A percentile compares a stretch with the other conserved stretches of the same genome.
Conservation (phyloP, 2,113 vertebrate genomes). For the Pygoscelis antarcticus region DNA sequence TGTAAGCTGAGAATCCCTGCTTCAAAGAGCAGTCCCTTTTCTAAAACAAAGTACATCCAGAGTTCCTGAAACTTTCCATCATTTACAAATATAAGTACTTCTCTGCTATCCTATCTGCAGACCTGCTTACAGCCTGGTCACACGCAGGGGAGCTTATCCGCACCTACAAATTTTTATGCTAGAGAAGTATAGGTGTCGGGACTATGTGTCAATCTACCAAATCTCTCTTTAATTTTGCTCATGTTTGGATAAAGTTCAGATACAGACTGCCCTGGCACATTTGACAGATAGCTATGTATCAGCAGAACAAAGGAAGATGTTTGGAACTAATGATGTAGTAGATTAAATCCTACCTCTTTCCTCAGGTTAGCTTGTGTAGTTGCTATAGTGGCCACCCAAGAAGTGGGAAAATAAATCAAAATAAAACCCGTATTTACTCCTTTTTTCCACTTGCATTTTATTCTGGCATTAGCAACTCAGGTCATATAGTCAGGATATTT, state of each 20-base stretch:
- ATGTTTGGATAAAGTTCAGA: neutral
- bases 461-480: neutral
- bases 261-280: neutral
- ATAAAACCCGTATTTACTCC: neutral
- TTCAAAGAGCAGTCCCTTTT: neutral
- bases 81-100: neutral
- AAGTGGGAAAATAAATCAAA: neutral
- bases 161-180: neutral
- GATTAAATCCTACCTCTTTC: neutral
- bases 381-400: neutral
- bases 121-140: neutral
- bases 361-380: neutral
- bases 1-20: neutral
- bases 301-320: neutral
- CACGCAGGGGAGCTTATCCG: neutral
- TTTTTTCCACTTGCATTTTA: neutral
- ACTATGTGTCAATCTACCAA: neutral
- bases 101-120: neutral
- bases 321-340: neutral
- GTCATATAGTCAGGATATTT: neutral
- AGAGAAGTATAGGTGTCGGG: neutral
- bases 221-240: neutral
- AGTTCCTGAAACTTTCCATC: neutral
- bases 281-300: neutral
- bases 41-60: neutral